Base-by-base conservation (phyloP, 2,888 invertebrate species). In the Thera obeliscata region DNA sequence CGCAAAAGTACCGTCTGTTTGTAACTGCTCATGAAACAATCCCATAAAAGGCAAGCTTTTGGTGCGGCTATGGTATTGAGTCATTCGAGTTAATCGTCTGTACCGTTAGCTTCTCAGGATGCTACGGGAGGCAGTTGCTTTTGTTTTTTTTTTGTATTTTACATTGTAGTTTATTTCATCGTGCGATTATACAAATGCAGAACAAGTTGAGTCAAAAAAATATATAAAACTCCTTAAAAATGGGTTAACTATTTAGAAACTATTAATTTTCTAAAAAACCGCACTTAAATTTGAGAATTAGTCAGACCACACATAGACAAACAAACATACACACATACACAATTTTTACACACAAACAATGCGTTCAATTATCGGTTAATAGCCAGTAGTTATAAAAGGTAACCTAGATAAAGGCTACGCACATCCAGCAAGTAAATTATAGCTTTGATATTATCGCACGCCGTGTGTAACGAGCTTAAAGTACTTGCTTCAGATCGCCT, bases 51-150 rank as follows among this genome's bases (percentile, higher is more conserved):
- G 62, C 49, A 12, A 12, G 36, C 52, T 11, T 54, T 58, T 43
- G 56, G 57, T 64, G 12, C 9, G 38, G 41, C 61, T 11, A 12
- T 56, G 60, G 64, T 50, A 67, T 61, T 61, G 61, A 68, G 61
- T 64, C 68, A 65, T 59, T 59, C 52, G n/a, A 36, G 46, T 46
- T 62, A 61, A 65, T 64, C 48, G 64, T 33, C 58, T 43, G 50
- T 46, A 59, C 68, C 65, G 68, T 65, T 69, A 59, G 0, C 55
- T 69, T 69, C 64, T 59, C 59, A 65, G 62, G 65, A 62, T 36
- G 33, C 64, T 58, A 56, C 60, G 52, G 56, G 49, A 54, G 56
- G 6, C 41, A 50, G 49, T 56, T 36, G 7, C 62, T 57, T 64
- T 67, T 63, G 63, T 63, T 67, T 50, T 35, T 41, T 46, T 46